Conservation (phyloP, 2,797 vertebrate genomes). For the Oreochromis grahami region DNA sequence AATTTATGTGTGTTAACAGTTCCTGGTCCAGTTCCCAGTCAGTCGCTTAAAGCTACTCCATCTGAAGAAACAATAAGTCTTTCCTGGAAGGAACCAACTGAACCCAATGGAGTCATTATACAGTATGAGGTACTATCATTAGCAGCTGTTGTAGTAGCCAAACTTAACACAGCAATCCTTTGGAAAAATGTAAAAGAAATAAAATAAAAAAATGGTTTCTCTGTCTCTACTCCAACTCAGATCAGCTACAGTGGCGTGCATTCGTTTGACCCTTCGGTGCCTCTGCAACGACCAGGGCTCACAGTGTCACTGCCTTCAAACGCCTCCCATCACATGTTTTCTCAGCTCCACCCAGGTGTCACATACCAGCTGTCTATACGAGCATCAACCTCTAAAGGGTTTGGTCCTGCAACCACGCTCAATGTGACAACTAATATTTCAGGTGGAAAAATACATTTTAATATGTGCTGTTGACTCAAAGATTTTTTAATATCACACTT, state of each 20-base stretch:
- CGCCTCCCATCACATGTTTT: constrained; percentile 88
- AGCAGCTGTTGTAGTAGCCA: neutral
- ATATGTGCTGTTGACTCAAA: neutral
- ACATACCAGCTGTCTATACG: constrained; percentile 95
- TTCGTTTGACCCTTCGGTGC: constrained; percentile 94
- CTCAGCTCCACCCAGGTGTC: constrained; percentile 92
- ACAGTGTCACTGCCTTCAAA: constrained; percentile 91
- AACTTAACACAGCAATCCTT: neutral
- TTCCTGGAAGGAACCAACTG: constrained; percentile 94
- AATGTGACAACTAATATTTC: constrained; percentile 99
- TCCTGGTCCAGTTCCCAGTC: constrained; percentile 89
- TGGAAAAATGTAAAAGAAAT: neutral
- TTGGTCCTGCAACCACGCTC: constrained; percentile 87
- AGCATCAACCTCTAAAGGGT: constrained; percentile 93
- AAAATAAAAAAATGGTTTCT: neutral
- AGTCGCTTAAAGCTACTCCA: constrained; percentile 90
- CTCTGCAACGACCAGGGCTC: constrained; percentile 86
- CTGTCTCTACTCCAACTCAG: constrained; percentile 63
- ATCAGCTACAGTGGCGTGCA: constrained; percentile 91
- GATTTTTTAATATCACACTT: neutral
- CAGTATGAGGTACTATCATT: constrained; percentile 78
- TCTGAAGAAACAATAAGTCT: constrained; percentile 96
- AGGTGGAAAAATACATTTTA: constrained; percentile 68
- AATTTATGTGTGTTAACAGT: constrained; percentile 70
- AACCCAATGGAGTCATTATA: constrained; percentile 96